A percentile compares a stretch with the other conserved stretches of the same genome.
Conservation (phyloP, 2,797 vertebrate genomes). For the Dicrostonyx torquatus region DNA sequence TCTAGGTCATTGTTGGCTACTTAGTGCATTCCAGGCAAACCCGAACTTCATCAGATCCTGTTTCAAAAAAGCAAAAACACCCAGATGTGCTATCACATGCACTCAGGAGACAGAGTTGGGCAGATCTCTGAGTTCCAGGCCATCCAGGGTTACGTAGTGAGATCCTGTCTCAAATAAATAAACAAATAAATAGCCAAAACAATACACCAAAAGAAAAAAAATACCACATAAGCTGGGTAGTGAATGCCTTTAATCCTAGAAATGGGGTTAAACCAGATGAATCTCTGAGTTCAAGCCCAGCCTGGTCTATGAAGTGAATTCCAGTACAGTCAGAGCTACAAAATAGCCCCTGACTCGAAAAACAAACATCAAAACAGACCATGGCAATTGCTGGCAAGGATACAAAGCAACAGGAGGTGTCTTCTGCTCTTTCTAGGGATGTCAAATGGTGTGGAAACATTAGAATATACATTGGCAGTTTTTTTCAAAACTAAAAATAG, state of each 20-base stretch:
- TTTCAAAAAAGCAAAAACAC: neutral
- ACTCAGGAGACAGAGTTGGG: neutral
- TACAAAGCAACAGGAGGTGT: neutral
- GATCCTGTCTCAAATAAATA: neutral
- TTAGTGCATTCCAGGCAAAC: neutral
- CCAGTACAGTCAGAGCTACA: neutral
- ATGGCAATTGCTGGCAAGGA: neutral
- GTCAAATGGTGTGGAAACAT: neutral
- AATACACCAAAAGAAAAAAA: neutral
- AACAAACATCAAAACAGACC: neutral
- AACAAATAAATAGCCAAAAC: neutral
- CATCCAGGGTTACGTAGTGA: neutral
- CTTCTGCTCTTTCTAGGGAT: neutral
- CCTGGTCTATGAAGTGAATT: neutral
- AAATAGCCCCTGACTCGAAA: neutral
- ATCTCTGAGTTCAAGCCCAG: neutral
- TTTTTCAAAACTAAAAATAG: neutral
- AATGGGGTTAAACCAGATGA: no score
- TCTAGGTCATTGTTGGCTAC: neutral
- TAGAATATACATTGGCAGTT: neutral
- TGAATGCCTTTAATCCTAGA: neutral
- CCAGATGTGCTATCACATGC: neutral
- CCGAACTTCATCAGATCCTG: neutral
- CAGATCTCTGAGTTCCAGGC: neutral
- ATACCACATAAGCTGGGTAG: neutral